Base-by-base conservation (phyloP, 2,888 invertebrate genomes). In the Cephonodes hylas region DNA sequence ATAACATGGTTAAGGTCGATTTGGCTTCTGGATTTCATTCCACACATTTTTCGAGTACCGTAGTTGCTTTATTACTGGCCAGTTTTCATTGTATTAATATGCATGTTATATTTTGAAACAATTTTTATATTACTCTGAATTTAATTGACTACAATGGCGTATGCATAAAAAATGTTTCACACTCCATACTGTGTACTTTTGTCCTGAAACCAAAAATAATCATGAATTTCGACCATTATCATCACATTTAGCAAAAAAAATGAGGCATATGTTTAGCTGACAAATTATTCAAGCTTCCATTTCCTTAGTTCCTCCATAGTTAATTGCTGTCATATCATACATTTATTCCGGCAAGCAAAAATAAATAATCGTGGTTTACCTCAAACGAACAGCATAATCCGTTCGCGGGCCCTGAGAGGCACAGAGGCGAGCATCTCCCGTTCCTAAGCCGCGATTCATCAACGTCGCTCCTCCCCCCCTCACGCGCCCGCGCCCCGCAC, bases 391-490 rank as follows among this genome's bases (percentile, higher is more conserved):
- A 27, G 58, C 13, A 44, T 59, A 59, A 59, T 59, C 34, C 20
- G 27, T 10, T 20, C 58, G 59, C 45, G 22, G 38, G 53, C 56
- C 23, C 57, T 22, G 53, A 8, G 58, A 58, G 44, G 58, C 38
- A 38, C 38, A 7, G 10, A 13, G 53, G 45, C 45, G 45, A 45
- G 31, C 48, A 62, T 61, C 61, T 44, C 34, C 58, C n/a, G n/a
- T n/a, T n/a, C 62, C 59, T 65, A 60, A 66, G 63, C 71, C 59
- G 56, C 68, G 75, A 83, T 86, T 82, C 79, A 81, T 85, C 85
- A 85, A 84, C 73, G 80, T 82, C 82, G 70, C 72, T 76, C 76
- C 73, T 72, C 73, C 72, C 70, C 64, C 69, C 63, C n/a, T n/a
- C n/a, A n/a, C n/a, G n/a, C n/a, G n/a, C n/a, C 71, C 70, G 72